Base-by-base conservation (phyloP, 2,888 invertebrate genomes). In the Hesperia comma region DNA sequence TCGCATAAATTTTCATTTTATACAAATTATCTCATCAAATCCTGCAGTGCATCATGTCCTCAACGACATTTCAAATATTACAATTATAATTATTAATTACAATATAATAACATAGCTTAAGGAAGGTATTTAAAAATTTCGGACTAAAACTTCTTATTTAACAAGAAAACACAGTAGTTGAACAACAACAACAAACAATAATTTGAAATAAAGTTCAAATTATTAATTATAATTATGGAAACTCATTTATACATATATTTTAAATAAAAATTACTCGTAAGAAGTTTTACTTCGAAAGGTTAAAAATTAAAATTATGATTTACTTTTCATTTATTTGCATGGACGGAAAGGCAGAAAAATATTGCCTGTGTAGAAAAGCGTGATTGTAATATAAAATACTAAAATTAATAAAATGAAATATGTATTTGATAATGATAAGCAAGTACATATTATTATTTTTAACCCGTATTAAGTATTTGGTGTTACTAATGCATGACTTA, bases 1-100 rank as follows among this genome's bases (percentile, higher is more conserved):
- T 12, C 19, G 0, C 21, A 21, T 51, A 26, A 14, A 51, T 51
- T 51, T 26, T 51, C 51, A 26, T 26, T 61, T 8, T 21, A n/a
- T 67, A 85, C 78, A 82, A 67, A 74, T 88, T 90, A 90, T 82
- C 73, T 79, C 84, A 82, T 91, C 91, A 91, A 90, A 89, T 90
- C 90, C 75, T 90, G 84, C 85, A 81, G 90, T 91, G 90, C 88
- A 82, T 78, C 71, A 68, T 63, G 67, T 67, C 69, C 51, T 32
- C 53, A 19, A 41, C 43, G 67, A 70, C 67, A 70, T 69, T 61
- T 41, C 43, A 33, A 67, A 61, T 41, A 64, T 56, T 68, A 64
- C 55, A 58, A 40, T 60, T 54, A 55, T 53, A 41, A 37, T 54
- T 61, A 61, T 32, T 56, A 21, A 49, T 6, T 57, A 56, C 26